Base-by-base conservation (phyloP, 2,113 vertebrate species). In the Silurus glanis region DNA sequence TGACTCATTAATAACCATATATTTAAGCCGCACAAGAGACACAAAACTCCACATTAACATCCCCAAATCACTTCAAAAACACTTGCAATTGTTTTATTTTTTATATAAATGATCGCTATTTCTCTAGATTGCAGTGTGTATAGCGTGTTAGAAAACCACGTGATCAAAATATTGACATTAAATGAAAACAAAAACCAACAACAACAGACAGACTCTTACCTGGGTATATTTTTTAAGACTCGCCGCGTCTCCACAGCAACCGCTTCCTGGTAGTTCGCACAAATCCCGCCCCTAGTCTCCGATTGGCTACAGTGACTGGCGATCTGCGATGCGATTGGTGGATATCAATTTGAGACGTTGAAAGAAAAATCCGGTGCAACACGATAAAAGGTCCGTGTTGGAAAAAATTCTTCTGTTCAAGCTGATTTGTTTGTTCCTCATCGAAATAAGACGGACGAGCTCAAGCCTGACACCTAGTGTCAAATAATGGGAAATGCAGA, bases 191-290 rank as follows among this genome's bases (percentile, higher is more conserved):
- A 59, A 37, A 14, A 80, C 58, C 23, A 56, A 28, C 25, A 79
- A 75, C 9, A 51, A 55, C 17, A 53, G 53, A 19, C 16, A 37
- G 9, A 19, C 16, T 45, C n/a, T 1, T 67, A 82, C 64, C 49
- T 8, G 16, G 37, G 37, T 12, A 23, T 55, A 6, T 55, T 23
- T 62, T 81, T 14, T n/a, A 83, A 37, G n/a, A 23, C 17, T 71
- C 23, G 21, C 67, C 51, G 53, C 25, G 82, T 83, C 62, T 51
- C 82, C 66, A 83, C 66, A 71, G 66, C 82, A 83, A 83, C 82
- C n/a, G 47, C 45, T 28, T 17, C 8, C 14, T 17, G 25, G 7
- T 56, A 37, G 7, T 17, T 58, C 13, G 2, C 8, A 19, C 4
- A 59, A 37, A 80, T 37, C 23, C 25, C 25, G 25, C 55, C 55